phyloP scores from a whole-genome alignment of 2,797 vertebrate genomes.

The Sebastes melanostomus region DNA sequence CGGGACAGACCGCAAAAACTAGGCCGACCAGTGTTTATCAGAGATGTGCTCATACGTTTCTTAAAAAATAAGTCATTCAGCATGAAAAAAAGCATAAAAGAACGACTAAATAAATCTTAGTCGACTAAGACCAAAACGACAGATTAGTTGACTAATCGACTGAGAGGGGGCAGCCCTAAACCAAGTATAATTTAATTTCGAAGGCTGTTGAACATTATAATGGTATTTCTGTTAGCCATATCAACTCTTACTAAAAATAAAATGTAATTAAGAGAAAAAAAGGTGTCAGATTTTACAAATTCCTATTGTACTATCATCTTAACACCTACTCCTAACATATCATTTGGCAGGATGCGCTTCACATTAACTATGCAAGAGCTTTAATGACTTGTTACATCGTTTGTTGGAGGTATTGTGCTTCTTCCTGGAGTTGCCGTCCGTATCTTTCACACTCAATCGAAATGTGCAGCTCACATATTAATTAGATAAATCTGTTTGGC shows the following conservation, averaged over 20 bases:
- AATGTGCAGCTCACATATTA: conserved; percentile 49
- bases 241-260: neutral
- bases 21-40: too few relatives aligned
- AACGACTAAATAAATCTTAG: too few relatives aligned
- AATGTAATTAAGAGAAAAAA: neutral
- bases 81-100: too few relatives aligned
- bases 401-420: conserved; percentile 26
- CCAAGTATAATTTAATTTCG: neutral
- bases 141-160: neutral
- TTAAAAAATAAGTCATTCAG: too few relatives aligned
- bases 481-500: conserved; percentile 52
- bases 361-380: conserved; percentile 11
- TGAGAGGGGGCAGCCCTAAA: neutral
- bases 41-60: too few relatives aligned
- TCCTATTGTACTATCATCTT: neutral
- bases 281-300: neutral
- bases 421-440: conserved; percentile 16
- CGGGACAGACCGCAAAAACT: too few relatives aligned
- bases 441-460: conserved; percentile 32
- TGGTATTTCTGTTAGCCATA: neutral
- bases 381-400: conserved; percentile 14
- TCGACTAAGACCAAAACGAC: neutral
- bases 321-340: neutral
- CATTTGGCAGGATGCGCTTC: neutral
- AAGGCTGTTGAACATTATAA: neutral